A percentile compares a stretch with the other conserved stretches of the same genome.
These are phyloP conservation scores for Copidosoma aretas DNA, from an alignment of 2,888 invertebrate genomes.

Conservation along the genomic window DNA sequence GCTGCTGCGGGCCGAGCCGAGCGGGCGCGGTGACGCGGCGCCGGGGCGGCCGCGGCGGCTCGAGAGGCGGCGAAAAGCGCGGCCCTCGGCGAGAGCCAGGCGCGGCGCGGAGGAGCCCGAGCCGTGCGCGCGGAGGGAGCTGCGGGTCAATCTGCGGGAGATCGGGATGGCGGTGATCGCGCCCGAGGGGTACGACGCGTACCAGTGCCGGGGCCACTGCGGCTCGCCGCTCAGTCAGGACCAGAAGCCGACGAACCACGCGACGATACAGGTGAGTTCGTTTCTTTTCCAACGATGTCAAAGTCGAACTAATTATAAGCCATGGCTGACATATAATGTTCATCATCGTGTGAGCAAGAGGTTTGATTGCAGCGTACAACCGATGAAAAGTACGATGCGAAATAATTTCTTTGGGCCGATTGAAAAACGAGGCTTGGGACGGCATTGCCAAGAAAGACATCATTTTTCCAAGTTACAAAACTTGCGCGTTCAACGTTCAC, in stretches of 20 bases:
- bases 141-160: slow-evolving; percentile 68
- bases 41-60: slow-evolving; percentile 10
- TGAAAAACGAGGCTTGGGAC: no score
- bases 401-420: no score
- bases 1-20: slow-evolving; percentile 42
- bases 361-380: no score
- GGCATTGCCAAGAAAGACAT: no score
- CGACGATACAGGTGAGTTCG: slow-evolving; percentile 62
- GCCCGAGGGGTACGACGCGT: slow-evolving; percentile 68
- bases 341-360: no score
- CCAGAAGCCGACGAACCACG: slow-evolving; percentile 70
- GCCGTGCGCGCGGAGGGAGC: slow-evolving; percentile 58
- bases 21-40: background rate
- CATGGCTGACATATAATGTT: no score
- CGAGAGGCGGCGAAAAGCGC: background rate
- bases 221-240: slow-evolving; percentile 63
- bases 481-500: no score
- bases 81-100: background rate
- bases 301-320: no score
- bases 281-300: no score
- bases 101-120: slow-evolving; percentile 27
- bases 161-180: slow-evolving; percentile 72
- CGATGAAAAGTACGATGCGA: no score
- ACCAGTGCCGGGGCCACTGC: slow-evolving; percentile 69
- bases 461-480: no score